Conservation (phyloP, 2,113 vertebrate genomes). For the Antennarius striatus region DNA sequence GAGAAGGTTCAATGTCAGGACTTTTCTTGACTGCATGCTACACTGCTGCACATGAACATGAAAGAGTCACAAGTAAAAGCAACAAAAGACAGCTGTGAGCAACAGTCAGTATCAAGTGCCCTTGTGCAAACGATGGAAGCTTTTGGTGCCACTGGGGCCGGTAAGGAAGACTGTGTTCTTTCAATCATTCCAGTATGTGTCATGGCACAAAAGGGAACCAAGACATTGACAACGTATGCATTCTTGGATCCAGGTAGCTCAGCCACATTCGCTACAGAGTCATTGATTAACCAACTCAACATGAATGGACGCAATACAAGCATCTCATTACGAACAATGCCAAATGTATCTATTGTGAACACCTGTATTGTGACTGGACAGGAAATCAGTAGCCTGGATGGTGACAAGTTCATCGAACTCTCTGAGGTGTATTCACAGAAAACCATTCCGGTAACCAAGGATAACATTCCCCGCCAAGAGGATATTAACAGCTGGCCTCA, state of each 20-base stretch:
- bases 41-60: too few relatives aligned
- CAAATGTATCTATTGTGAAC: slow-evolving; percentile 17
- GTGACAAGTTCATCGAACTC: slow-evolving; percentile 36
- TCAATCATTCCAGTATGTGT: slow-evolving; percentile 33
- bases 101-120: slow-evolving; percentile 4
- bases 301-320: slow-evolving; percentile 29
- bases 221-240: slow-evolving; percentile 15
- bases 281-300: slow-evolving; percentile 29
- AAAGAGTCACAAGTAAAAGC: too few relatives aligned
- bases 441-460: slow-evolving; percentile 12
- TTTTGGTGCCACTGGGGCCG: slow-evolving; percentile 1
- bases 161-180: slow-evolving; percentile 28
- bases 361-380: slow-evolving; percentile 12
- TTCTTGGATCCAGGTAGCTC: slow-evolving; percentile 43
- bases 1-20: too few relatives aligned
- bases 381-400: slow-evolving; percentile 22
- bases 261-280: slow-evolving; percentile 23
- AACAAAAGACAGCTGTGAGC: slow-evolving; percentile 4
- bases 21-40: too few relatives aligned
- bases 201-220: slow-evolving; percentile 35
- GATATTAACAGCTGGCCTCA: slow-evolving; percentile 31
- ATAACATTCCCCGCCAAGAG: slow-evolving; percentile 22
- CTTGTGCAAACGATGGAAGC: too few relatives aligned
- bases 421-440: slow-evolving; percentile 33
- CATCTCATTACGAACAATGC: slow-evolving; percentile 31